Percentiles rank a stretch among this genome's conserved stretches.
These are phyloP conservation scores for Epinotia nisella DNA, from an alignment of 2,888 invertebrate species.

Conservation along the genomic window DNA sequence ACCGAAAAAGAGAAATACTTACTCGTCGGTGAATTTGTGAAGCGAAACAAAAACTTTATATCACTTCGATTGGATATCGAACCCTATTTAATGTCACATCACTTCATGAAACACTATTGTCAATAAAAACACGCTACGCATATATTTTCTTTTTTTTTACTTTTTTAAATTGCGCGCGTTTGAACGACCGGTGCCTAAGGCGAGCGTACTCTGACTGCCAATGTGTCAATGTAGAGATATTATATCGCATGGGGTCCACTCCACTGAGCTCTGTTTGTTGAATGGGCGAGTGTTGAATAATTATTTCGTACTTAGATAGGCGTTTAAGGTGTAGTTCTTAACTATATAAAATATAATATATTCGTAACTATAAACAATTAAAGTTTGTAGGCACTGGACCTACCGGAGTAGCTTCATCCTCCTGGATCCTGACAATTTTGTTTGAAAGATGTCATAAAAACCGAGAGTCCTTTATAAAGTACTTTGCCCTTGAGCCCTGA, in stretches of 20 bases:
- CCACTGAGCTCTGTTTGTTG: too few species aligned
- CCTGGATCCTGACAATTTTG: too few species aligned
- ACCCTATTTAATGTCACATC: conserved; percentile 6
- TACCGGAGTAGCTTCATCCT: too few species aligned
- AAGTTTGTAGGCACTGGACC: too few species aligned
- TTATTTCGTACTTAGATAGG: too few species aligned
- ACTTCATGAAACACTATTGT: neutral
- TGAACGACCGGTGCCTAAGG: conserved; percentile 12
- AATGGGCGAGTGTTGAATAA: neutral
- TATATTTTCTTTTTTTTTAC: neutral
- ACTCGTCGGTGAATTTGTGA: conserved; percentile 3
- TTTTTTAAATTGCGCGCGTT: conserved; percentile 29
- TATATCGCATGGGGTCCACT: neutral
- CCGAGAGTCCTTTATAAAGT: too few species aligned
- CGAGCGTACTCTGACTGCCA: conserved; percentile 27
- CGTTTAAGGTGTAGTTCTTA: too few species aligned
- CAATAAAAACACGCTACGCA: neutral
- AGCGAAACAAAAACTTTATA: neutral
- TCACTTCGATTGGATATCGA: neutral
- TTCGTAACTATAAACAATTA: too few species aligned
- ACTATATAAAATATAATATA: too few species aligned
- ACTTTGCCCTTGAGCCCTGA: too few species aligned
- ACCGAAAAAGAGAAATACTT: conserved; percentile 11
- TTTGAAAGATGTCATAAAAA: too few species aligned
- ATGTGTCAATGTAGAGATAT: neutral